Base-by-base conservation (phyloP, 1,140 invertebrate species). In the Aphis gossypii region DNA sequence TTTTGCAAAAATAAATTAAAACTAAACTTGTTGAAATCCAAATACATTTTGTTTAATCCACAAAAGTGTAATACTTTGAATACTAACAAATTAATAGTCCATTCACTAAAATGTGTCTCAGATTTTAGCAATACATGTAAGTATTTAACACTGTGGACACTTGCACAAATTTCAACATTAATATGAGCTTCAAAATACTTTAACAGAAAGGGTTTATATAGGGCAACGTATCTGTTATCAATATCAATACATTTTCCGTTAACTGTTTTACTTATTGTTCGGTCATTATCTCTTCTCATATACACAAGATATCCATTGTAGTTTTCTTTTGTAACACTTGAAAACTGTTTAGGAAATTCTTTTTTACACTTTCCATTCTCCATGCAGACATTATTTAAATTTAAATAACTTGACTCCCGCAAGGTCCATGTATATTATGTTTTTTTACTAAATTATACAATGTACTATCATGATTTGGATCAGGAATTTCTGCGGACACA, bases 301-400 rank as follows among this genome's bases (percentile, higher is more conserved):
- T 96, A 96, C 41, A 94, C 84, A 51, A 95, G 95, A 95, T 95
- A 96, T 83, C 95, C 95, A 46, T 86, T 86, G 68, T 82, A 82
- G 68, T 82, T 82, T 82, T 82, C 68, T 82, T 35, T 82, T 82
- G n/a, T 82, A 35, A 82, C 60, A 68, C 60, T 68, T 68, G 60
- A 68, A 68, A 68, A 68, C 21, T 20, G 25, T 68, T 68, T 68
- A 68, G 60, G 25, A 25, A 68, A 68, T 21, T 68, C 7, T 54
- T 54, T 54, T 54, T 54, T 54, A 54, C 60, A 68, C 60, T 68
- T 23, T 23, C 56, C 56, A 60, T 60, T 60, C 56, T 60, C 56
- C 25, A 60, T 60, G 25, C 56, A 60, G 8, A 60, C 25, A 60
- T 60, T 60, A 23, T 60, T 60, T 60, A 60, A 60, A 60, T 25